A percentile compares a stretch with the other conserved stretches of the same genome.
These are phyloP conservation scores for Drosophila paranaensis DNA, from an alignment of 2,888 invertebrate species.

Conservation along the genomic window DNA sequence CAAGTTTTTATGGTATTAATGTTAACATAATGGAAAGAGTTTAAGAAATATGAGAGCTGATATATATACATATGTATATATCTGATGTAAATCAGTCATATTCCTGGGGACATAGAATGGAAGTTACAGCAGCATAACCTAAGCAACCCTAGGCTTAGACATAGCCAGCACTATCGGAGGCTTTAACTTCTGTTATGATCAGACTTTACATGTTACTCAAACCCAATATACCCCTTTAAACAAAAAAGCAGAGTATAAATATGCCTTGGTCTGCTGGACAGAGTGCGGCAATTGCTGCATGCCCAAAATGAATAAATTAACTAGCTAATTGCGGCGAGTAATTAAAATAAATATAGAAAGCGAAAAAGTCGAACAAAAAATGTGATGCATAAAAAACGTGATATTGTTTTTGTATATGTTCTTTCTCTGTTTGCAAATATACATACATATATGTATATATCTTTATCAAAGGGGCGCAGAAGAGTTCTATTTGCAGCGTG, in stretches of 20 bases:
- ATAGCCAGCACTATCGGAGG: no score
- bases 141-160: no score
- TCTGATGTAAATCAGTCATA: no score
- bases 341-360: constrained; percentile 1
- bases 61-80: no score
- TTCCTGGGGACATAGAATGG: no score
- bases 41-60: no score
- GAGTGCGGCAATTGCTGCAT: constrained; percentile 1
- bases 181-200: no score
- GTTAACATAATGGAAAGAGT: no score
- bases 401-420: constrained; percentile 1
- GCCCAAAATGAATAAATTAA: constrained; percentile 5
- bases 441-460: background rate
- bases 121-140: no score
- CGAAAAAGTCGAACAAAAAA: background rate
- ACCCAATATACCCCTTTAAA: background rate
- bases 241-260: background rate
- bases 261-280: background rate
- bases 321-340: constrained; percentile 8
- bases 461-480: background rate
- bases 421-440: background rate
- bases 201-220: background rate
- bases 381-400: constrained; percentile 40
- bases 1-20: no score
- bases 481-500: constrained; percentile 10